phyloP scores from a whole-genome alignment of 1,140 invertebrate species.

The Pseudomyrmex cubaensis region DNA sequence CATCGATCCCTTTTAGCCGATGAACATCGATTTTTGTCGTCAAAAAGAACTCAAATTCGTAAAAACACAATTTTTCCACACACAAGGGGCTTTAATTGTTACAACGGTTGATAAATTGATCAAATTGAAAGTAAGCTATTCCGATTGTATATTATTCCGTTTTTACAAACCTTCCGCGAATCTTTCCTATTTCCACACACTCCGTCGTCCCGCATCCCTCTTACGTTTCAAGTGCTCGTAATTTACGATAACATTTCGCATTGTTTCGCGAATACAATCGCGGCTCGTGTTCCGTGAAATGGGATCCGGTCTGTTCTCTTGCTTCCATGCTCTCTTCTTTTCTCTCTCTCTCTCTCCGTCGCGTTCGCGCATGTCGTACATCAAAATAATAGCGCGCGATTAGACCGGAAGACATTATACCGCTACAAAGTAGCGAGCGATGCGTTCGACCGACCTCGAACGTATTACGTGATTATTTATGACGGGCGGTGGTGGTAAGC shows the following conservation, averaged over 20 bases:
- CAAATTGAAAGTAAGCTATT: neutral
- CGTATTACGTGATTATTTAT: conserved; percentile 76
- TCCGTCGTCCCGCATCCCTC: conserved; percentile 25
- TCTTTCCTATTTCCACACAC: conserved; percentile 44
- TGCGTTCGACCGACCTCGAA: conserved; percentile 52
- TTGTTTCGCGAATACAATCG: conserved; percentile 61
- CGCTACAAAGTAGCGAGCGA: conserved; percentile 65
- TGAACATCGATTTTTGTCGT: conserved; percentile 10
- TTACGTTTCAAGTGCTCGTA: conserved; percentile 55
- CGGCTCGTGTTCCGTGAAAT: conserved; percentile 72
- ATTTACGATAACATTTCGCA: conserved; percentile 60
- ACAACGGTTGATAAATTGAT: no score
- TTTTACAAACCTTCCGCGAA: conserved; percentile 41
- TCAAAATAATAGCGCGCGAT: conserved; percentile 79
- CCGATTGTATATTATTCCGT: neutral
- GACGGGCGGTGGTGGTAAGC: conserved; percentile 23
- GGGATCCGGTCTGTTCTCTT: conserved; percentile 62
- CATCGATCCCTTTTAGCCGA: conserved; percentile 1
- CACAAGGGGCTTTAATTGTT: no score
- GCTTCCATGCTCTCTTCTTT: neutral
- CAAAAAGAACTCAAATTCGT: no score
- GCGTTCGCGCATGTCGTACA: conserved; percentile 53
- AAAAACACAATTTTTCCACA: no score
- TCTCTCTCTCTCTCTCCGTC: neutral
- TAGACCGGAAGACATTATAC: conserved; percentile 76